Evolutionary conservation across 2,888 invertebrate species (phyloP).

Genomic region (Malthinus seriepunctatus): DNA sequence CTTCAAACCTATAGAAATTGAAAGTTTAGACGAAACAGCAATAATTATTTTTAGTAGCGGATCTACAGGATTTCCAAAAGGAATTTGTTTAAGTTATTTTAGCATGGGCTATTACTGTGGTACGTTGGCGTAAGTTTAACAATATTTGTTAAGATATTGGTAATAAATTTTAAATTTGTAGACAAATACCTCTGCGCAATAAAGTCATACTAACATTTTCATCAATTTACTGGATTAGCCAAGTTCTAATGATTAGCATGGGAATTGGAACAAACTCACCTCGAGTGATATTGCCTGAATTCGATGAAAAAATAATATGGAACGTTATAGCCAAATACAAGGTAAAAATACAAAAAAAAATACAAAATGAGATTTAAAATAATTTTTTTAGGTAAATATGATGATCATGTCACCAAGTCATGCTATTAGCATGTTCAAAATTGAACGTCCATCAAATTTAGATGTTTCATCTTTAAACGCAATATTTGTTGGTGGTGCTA

Average conservation of each 20-base stretch:
- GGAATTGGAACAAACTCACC: not conserved
- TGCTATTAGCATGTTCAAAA: not conserved
- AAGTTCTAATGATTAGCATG: not conserved
- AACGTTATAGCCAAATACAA: not conserved
- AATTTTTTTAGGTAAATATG: not conserved
- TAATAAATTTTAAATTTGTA: not conserved
- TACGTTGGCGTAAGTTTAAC: no score
- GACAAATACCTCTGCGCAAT: no score
- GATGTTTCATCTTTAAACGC: not conserved
- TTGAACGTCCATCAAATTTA: not conserved
- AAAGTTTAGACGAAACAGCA: conserved; percentile 24
- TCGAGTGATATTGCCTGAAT: not conserved
- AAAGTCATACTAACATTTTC: not conserved
- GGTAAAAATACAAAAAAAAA: not conserved
- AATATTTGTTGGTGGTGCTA: not conserved
- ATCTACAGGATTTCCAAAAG: conserved; percentile 37
- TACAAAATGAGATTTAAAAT: not conserved
- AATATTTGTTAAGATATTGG: no score
- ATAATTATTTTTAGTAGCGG: conserved; percentile 38
- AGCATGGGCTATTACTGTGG: no score
- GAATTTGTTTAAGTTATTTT: conserved; percentile 19
- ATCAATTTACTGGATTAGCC: not conserved
- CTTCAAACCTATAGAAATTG: conserved; percentile 26
- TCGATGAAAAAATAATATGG: not conserved
- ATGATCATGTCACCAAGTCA: not conserved